These are phyloP conservation scores for Pseudomyrmex sp. DNA, from an alignment of 1,140 invertebrate species.

Conservation along the genomic window DNA sequence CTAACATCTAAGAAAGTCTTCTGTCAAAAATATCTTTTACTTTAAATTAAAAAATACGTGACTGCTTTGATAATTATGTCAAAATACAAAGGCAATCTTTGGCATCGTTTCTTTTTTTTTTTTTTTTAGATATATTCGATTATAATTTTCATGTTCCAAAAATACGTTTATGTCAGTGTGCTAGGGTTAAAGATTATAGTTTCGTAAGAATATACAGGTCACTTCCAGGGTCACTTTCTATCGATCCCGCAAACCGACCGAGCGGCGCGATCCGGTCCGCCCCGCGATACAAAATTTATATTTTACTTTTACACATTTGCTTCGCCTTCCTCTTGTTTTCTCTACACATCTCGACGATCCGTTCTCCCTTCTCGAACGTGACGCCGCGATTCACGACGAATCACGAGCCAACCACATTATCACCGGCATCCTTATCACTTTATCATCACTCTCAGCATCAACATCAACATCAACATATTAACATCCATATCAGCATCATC, in stretches of 20 bases:
- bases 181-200: not conserved
- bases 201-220: not conserved
- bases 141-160: constrained; percentile 7
- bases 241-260: constrained; percentile 21
- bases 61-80: not conserved
- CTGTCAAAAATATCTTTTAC: not conserved
- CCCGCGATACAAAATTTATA: constrained; percentile 74
- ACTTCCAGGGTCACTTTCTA: not conserved
- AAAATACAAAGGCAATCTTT: not conserved
- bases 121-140: not conserved
- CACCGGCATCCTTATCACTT: constrained; percentile 20
- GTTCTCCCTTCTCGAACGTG: constrained; percentile 64
- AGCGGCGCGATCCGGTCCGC: constrained; percentile 56
- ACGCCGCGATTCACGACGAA: constrained; percentile 73
- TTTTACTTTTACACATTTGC: constrained; percentile 63
- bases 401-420: constrained; percentile 72
- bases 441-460: constrained; percentile 51
- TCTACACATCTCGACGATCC: constrained; percentile 64
- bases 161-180: constrained; percentile 3
- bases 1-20: not conserved
- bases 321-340: constrained; percentile 31
- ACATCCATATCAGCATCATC: constrained; percentile 8
- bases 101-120: not conserved
- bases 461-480: constrained; percentile 45
- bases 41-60: constrained; percentile 9